phyloP scores from a whole-genome alignment of 2,888 invertebrate genomes.

The Exocentrus adspersus region DNA sequence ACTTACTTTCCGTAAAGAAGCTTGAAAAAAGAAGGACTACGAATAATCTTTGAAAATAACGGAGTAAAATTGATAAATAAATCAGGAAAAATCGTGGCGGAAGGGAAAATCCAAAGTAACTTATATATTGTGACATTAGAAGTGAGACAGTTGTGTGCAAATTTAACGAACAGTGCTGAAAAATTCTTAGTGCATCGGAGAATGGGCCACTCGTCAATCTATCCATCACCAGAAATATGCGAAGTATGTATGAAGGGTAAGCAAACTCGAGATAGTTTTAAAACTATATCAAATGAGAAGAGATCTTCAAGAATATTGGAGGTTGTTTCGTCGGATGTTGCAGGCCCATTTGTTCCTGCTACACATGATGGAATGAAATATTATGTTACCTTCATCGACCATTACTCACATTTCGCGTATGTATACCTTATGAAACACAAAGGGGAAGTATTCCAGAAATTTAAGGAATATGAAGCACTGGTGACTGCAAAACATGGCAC shows the following conservation, averaged over 20 bases:
- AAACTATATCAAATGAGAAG: slow-evolving; percentile 2
- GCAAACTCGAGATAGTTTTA: slow-evolving; percentile 3
- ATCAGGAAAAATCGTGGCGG: too few relatives aligned
- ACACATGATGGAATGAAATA: slow-evolving; percentile 49
- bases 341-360: slow-evolving; percentile 50
- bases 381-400: slow-evolving; percentile 54
- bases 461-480: slow-evolving; percentile 20
- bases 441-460: slow-evolving; percentile 9
- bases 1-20: neutral
- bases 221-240: slow-evolving; percentile 8
- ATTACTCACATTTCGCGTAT: slow-evolving; percentile 54
- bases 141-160: neutral
- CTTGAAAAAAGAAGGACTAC: neutral
- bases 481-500: neutral
- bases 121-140: neutral
- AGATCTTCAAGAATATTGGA: slow-evolving; percentile 37
- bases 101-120: neutral
- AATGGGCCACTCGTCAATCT: slow-evolving; percentile 18
- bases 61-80: too few relatives aligned
- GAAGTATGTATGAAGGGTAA: slow-evolving; percentile 10
- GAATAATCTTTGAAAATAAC: neutral
- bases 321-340: slow-evolving; percentile 53
- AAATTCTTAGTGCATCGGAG: slow-evolving; percentile 3
- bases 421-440: slow-evolving; percentile 43
- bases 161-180: neutral